Percentiles rank a stretch among this genome's conserved stretches.
phyloP scores from a whole-genome alignment of 2,797 vertebrate genomes.

The Phrynocephalus vlangalii region DNA sequence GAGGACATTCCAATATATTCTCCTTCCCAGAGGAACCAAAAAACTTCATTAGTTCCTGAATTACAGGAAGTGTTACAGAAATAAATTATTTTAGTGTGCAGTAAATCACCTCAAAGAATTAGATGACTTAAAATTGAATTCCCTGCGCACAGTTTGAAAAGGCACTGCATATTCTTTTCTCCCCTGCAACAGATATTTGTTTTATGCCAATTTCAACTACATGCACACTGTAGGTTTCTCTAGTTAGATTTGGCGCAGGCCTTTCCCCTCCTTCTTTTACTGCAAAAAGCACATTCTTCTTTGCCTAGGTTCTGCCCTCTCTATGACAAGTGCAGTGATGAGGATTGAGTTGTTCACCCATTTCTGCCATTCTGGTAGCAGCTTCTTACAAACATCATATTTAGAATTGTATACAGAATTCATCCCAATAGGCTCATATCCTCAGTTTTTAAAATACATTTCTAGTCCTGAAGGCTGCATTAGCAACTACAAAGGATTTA shows the following conservation, averaged over 20 bases:
- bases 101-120: conserved; percentile 36
- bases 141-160: conserved; percentile 13
- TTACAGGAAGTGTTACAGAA: conserved; percentile 33
- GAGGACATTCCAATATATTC: conserved; percentile 33
- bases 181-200: neutral
- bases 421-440: neutral
- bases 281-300: neutral
- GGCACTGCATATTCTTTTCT: neutral
- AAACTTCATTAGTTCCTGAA: conserved; percentile 32
- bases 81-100: conserved; percentile 37
- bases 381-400: neutral
- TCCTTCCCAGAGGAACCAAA: conserved; percentile 28
- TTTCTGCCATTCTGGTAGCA: neutral
- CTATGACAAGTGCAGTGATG: neutral
- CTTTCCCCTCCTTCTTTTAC: neutral
- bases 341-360: neutral
- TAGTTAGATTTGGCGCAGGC: neutral
- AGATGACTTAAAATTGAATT: conserved; percentile 40
- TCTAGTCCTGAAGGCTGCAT: neutral
- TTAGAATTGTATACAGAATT: neutral
- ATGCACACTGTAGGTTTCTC: neutral
- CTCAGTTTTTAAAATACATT: neutral
- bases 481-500: neutral
- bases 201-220: conserved; percentile 10
- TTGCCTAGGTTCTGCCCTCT: neutral